Percentiles rank a stretch among this genome's conserved stretches.
Evolutionary conservation across 2,113 vertebrate species (phyloP).

Genomic region (Piprites chloris): DNA sequence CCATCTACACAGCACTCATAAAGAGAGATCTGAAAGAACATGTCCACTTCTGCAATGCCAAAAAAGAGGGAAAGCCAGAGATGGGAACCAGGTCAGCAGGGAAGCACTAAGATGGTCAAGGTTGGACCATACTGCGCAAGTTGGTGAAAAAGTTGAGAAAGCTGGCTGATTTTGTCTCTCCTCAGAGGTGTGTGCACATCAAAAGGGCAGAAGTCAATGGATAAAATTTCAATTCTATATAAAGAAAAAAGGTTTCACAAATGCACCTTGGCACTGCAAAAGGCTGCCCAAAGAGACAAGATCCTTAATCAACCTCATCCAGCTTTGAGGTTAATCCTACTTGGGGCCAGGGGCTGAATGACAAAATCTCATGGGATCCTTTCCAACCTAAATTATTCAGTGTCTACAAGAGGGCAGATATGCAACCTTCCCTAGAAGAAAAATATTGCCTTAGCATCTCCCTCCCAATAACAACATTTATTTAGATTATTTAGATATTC

Average conservation of each 20-base stretch:
- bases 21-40: background rate
- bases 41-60: background rate
- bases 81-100: background rate
- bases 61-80: background rate
- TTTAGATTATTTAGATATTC: background rate
- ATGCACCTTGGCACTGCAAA: background rate
- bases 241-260: background rate
- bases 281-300: background rate
- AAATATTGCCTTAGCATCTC: background rate
- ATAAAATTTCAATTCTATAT: background rate
- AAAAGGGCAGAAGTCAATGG: background rate
- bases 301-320: background rate
- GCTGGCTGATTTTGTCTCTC: background rate
- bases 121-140: background rate
- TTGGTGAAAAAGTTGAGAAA: background rate
- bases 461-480: background rate
- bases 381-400: background rate
- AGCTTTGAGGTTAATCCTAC: background rate
- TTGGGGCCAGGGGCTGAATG: background rate
- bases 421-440: background rate
- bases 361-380: background rate
- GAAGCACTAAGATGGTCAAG: background rate
- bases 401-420: background rate
- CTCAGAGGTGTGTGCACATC: background rate
- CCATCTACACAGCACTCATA: fast-evolving